These are phyloP conservation scores for Piliocolobus tephrosceles DNA, from an alignment of 2,113 vertebrate genomes.

Conservation along the genomic window DNA sequence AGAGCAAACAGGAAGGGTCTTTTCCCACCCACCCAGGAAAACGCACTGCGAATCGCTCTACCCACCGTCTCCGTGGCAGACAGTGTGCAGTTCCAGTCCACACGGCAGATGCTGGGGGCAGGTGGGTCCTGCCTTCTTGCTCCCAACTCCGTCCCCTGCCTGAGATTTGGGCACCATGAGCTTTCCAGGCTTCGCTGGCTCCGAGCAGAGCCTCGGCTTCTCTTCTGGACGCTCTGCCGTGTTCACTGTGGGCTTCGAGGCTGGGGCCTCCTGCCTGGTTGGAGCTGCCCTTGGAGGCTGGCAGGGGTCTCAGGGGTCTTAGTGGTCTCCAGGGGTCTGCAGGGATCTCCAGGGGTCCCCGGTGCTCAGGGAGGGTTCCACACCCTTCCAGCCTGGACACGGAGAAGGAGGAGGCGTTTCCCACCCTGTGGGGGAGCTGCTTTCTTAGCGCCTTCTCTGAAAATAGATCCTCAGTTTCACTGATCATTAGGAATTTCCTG, in stretches of 20 bases:
- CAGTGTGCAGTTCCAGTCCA: background rate
- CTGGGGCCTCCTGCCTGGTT: background rate
- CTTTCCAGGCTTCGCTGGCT: background rate
- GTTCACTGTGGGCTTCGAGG: background rate
- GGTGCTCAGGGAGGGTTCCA: background rate
- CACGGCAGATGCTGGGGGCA: too few relatives aligned
- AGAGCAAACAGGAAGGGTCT: too few relatives aligned
- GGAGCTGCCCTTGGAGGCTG: background rate
- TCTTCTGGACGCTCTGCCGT: background rate
- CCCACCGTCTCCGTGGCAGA: accelerated
- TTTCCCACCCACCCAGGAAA: too few relatives aligned
- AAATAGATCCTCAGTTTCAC: conserved; percentile 66
- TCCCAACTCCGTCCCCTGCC: accelerated
- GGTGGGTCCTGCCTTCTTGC: background rate
- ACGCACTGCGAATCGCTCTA: accelerated
- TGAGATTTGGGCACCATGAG: background rate
- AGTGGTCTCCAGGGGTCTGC: too few relatives aligned
- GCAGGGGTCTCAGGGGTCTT: background rate
- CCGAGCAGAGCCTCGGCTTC: accelerated
- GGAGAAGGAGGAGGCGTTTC: background rate
- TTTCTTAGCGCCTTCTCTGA: background rate
- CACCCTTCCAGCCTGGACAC: background rate
- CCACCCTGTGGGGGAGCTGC: background rate
- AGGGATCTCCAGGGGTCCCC: background rate
- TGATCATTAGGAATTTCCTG: conserved; percentile 41